phyloP scores from a whole-genome alignment of 2,888 invertebrate species.

The Thecocarcelia acutangulata region DNA sequence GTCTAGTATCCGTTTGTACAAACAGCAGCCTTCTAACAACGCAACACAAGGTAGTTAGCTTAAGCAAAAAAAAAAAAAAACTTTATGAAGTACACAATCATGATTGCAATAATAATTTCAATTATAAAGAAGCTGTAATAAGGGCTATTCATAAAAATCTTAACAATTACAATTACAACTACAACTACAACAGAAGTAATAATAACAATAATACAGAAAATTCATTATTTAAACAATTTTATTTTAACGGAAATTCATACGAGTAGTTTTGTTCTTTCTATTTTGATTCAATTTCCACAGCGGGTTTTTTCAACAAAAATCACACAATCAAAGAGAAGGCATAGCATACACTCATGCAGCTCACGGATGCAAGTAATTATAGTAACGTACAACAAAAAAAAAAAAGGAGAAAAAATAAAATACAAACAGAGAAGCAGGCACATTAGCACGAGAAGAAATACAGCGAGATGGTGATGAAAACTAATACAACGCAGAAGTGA shows the following conservation, averaged over 20 bases:
- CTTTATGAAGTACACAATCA: constrained; percentile 44
- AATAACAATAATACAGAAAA: constrained; percentile 27
- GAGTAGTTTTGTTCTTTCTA: constrained; percentile 48
- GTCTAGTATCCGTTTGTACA: constrained; percentile 11
- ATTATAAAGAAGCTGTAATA: constrained; percentile 54
- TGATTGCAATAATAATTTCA: constrained; percentile 51
- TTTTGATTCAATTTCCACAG: constrained; percentile 67
- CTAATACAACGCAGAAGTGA: constrained; percentile 3
- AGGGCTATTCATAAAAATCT: constrained; percentile 20
- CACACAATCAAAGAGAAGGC: constrained; percentile 46
- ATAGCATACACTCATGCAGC: constrained; percentile 38
- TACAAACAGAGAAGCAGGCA: not conserved
- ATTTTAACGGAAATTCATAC: constrained; percentile 65
- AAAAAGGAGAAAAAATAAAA: too few relatives aligned
- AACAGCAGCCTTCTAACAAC: constrained; percentile 6
- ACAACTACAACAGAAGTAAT: constrained; percentile 1
- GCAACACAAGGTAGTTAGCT: constrained; percentile 17
- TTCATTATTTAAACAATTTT: constrained; percentile 45
- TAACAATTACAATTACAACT: constrained; percentile 20
- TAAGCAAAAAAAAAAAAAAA: too few relatives aligned
- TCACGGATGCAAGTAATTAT: constrained; percentile 67
- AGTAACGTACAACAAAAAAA: constrained; percentile 29
- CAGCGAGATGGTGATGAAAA: not conserved
- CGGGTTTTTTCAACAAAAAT: constrained; percentile 60
- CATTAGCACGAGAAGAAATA: constrained; percentile 1